Evolutionary conservation across 2,888 invertebrate species (phyloP).

Genomic region (Dolichopus griseipennis): DNA sequence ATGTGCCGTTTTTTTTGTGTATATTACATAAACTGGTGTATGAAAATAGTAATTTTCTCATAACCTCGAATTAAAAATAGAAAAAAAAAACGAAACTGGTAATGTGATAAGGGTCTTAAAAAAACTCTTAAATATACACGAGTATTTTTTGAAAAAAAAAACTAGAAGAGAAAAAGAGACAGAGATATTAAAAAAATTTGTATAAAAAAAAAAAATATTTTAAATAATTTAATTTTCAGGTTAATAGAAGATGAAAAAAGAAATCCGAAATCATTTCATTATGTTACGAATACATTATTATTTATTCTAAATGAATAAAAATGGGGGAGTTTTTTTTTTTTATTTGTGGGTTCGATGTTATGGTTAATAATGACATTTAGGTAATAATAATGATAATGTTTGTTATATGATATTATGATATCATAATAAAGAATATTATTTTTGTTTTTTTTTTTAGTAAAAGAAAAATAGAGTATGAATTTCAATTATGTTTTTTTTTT

Average conservation of each 20-base stretch:
- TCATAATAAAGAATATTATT: neutral
- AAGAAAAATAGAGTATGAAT: too few species aligned
- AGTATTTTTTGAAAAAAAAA: too few species aligned
- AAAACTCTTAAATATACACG: too few species aligned
- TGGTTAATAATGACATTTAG: neutral
- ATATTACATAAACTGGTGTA: neutral
- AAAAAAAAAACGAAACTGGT: neutral
- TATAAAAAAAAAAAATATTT: too few species aligned
- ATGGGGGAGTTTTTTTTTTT: neutral
- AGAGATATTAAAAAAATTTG: too few species aligned
- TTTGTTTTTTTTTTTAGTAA: too few species aligned
- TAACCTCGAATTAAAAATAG: neutral
- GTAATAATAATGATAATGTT: neutral
- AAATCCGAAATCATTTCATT: too few species aligned
- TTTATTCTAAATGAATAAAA: neutral
- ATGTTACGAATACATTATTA: too few species aligned
- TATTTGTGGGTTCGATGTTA: neutral
- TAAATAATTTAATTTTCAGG: too few species aligned
- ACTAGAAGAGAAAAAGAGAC: too few species aligned
- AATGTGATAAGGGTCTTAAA: neutral
- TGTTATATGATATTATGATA: conserved; percentile 4
- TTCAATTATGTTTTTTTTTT: too few species aligned
- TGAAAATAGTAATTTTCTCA: conserved; percentile 6
- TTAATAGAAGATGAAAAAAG: too few species aligned
- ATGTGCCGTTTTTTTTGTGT: neutral